Evolutionary conservation across 2,113 vertebrate species (phyloP), one percentile per base, ranked within the genome.

Genomic region (Hippolais icterina): DNA sequence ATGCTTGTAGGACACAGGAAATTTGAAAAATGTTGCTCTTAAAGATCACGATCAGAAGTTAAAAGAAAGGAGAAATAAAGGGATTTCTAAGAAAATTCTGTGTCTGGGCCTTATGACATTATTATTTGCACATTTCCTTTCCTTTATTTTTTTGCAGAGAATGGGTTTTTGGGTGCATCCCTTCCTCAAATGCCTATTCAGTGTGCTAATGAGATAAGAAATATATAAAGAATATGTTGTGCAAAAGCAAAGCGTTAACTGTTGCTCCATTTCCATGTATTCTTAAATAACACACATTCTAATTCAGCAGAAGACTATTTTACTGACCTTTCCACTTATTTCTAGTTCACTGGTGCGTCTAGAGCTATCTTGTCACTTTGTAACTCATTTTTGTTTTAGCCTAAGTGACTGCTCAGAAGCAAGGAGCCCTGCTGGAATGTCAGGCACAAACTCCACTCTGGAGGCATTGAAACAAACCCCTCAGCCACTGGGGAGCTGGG

Each of bases 281-380:
- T 87, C 53, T 76, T 93, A 84, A 89, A 68, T 57, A 91, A 71
- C 22, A 65, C 41, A 57, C 68, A 63, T 87, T 95, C 49, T 72
- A 64, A 94, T 92, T 82, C 72, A 89, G 74, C 77, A 75, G 69
- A 89, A 59, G 47, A 84, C 49, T 82, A 91, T 87, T 94, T 95
- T 87, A 75, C 61, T 92, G 91, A 94, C 89, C 91, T 95, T 89
- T 92, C 77, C 37, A 85, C 53, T 89, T 95, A 91, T 76, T 95
- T 95, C 87, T 95, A 95, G 93, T 95, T 96, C 94, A 93, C 74
- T 95, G 89, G 46, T 65, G 23, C 85, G 95, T 96, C 96, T 79
- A 53, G 44, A 94, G 69, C 65, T 89, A 91, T 96, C 93, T 94
- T 95, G 89, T 96, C 96, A 95, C 65, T 91, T 82, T 23, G n/a